These are phyloP conservation scores for Heterotis niloticus DNA, from an alignment of 2,113 vertebrate species.

Conservation along the genomic window DNA sequence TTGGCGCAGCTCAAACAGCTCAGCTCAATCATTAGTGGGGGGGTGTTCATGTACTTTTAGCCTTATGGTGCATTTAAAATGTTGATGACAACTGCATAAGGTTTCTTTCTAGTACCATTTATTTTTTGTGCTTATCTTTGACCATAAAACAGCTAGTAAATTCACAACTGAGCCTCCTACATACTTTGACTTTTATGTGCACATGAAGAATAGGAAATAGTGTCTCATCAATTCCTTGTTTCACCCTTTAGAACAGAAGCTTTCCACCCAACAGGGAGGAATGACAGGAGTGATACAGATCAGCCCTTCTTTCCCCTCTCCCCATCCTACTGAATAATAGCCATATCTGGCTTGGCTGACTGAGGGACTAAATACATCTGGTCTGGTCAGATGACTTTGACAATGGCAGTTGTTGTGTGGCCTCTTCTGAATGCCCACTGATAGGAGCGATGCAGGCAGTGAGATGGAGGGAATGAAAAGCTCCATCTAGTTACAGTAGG, in stretches of 20 bases:
- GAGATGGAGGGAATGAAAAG: neutral
- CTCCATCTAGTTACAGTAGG: neutral
- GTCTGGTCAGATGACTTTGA: neutral
- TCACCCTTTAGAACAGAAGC: neutral
- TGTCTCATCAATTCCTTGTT: neutral
- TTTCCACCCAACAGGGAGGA: neutral
- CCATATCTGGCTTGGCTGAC: too few relatives aligned
- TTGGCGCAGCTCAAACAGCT: too few relatives aligned
- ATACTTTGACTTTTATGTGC: neutral
- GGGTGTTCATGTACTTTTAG: too few relatives aligned
- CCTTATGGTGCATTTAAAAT: too few relatives aligned
- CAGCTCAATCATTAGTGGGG: too few relatives aligned
- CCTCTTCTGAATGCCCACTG: neutral
- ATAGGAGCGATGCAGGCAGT: neutral
- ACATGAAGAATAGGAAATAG: too few relatives aligned
- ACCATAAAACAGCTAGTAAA: neutral
- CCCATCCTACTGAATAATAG: neutral
- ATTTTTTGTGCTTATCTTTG: neutral
- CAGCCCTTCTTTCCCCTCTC: neutral
- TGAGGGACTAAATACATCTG: neutral
- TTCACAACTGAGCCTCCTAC: too few relatives aligned
- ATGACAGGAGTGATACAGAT: neutral
- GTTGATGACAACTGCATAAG: too few relatives aligned
- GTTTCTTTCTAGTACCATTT: neutral
- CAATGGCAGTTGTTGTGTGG: neutral